Base-by-base conservation (phyloP, 2,797 vertebrate genomes). In the Macropodus opercularis region DNA sequence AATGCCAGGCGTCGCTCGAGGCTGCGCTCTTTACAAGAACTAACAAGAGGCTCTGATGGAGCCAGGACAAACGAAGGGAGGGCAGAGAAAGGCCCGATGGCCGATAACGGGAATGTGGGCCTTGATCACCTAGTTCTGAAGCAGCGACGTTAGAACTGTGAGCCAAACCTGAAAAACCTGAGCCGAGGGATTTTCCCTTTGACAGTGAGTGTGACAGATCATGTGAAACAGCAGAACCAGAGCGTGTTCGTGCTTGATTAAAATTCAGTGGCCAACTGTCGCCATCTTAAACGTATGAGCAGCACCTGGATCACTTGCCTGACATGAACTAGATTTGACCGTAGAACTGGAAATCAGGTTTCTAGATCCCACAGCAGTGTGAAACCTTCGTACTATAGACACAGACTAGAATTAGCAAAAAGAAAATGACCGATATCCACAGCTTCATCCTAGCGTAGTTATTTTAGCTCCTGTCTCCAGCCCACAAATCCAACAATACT, bases 1-100 rank as follows among this genome's bases (percentile, higher is more conserved):
- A 81, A 86, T 85, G 82, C 78, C 82, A 84, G 67, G 66, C 54
- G 43, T 46, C 0, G 41, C 78, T 79, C 3, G 1, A 21, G 67
- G 65, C 75, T 23, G 58, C 46, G 3, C 55, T 42, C 52, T 1
- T 2, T 12, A 71, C 48, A 44, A 18, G 13, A 2, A 36, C 3
- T 24, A 53, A 51, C 60, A 51, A 14, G 34, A 57, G 24, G 48
- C 52, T 67, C 27, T 2, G 2, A 18, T 60, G 68, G 74, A 74
- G 41, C 17, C 0, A 22, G 32, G 32, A 64, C 49, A 61, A 42
- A 67, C 49, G 23, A 44, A 27, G 10, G 7, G 36, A 43, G 21
- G 19, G 40, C 32, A 15, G 5, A 35, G 23, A 22, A 17, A 11
- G 38, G 21, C 6, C 0, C 21, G 29, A 54, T 7, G 51, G 50